Evolutionary conservation across 2,797 vertebrate genomes (phyloP).

Genomic region (Darevskia mixta): DNA sequence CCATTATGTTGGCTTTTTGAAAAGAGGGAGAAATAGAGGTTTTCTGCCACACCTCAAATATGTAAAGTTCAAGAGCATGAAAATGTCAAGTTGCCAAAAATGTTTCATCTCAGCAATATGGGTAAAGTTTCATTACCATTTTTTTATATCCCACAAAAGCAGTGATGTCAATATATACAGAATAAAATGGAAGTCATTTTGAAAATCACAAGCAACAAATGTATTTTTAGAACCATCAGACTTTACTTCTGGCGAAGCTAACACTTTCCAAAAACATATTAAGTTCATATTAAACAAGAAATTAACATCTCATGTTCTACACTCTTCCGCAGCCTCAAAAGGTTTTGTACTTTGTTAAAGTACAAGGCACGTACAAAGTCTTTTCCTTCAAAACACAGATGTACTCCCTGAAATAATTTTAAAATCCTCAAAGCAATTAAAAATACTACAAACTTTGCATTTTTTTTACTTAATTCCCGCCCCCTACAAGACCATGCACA

Average conservation of each 20-base stretch:
- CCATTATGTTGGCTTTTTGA: not conserved
- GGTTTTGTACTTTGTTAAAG: conserved; percentile 75
- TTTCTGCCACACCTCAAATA: not conserved
- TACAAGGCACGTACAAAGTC: conserved; percentile 86
- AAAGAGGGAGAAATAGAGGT: not conserved
- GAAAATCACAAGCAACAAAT: conserved; percentile 63
- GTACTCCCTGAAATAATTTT: conserved; percentile 82
- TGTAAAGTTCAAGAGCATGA: not conserved
- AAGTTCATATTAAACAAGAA: conserved; percentile 72
- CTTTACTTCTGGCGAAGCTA: conserved; percentile 75
- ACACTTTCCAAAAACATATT: conserved; percentile 66
- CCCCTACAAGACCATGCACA: conserved; percentile 76
- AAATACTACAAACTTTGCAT: conserved; percentile 81
- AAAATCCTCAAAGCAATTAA: conserved; percentile 77
- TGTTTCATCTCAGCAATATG: not conserved
- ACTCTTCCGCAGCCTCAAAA: conserved; percentile 70
- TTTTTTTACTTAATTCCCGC: conserved; percentile 73
- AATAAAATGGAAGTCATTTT: conserved; percentile 39
- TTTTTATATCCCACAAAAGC: conserved; percentile 39
- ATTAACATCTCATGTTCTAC: conserved; percentile 65
- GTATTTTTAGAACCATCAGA: conserved; percentile 65
- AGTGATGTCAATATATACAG: conserved; percentile 5
- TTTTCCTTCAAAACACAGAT: conserved; percentile 77
- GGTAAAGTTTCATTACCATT: conserved; percentile 10
- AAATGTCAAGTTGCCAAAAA: not conserved